Evolutionary conservation across 2,113 vertebrate species (phyloP).

Genomic region (Propithecus coquereli): DNA sequence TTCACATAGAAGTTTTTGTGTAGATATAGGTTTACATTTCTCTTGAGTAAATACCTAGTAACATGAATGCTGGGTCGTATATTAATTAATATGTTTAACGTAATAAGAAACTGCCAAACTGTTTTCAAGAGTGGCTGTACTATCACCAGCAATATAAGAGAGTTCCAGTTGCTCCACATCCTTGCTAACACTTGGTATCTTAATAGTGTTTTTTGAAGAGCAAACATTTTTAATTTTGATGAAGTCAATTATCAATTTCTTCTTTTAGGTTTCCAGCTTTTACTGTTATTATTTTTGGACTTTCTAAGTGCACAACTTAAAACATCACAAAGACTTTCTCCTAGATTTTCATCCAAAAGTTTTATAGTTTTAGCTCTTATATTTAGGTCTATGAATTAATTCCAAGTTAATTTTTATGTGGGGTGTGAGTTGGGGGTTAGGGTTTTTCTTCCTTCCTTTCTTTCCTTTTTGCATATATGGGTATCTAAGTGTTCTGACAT

Average conservation of each 20-base stretch:
- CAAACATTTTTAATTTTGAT: not conserved
- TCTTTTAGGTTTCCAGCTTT: not conserved
- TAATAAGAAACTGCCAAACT: not conserved
- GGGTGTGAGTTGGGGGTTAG: not conserved
- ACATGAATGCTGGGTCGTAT: not conserved
- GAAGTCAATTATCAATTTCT: not conserved
- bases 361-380: not conserved
- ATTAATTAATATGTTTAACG: not conserved
- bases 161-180: not conserved
- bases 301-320: not conserved
- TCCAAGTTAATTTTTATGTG: not conserved
- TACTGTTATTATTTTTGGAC: not conserved
- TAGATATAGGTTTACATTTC: not conserved
- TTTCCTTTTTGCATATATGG: not conserved
- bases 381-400: not conserved
- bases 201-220: not conserved
- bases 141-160: not conserved
- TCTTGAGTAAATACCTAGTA: not conserved
- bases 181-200: not conserved
- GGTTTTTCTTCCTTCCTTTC: not conserved
- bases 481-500: not conserved
- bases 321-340: not conserved
- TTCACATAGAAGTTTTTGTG: not conserved
- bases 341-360: not conserved
- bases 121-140: not conserved